Evolutionary conservation across 64 coral and sea anemone species (phyloP).

Genomic region (Acropora tenuis): DNA sequence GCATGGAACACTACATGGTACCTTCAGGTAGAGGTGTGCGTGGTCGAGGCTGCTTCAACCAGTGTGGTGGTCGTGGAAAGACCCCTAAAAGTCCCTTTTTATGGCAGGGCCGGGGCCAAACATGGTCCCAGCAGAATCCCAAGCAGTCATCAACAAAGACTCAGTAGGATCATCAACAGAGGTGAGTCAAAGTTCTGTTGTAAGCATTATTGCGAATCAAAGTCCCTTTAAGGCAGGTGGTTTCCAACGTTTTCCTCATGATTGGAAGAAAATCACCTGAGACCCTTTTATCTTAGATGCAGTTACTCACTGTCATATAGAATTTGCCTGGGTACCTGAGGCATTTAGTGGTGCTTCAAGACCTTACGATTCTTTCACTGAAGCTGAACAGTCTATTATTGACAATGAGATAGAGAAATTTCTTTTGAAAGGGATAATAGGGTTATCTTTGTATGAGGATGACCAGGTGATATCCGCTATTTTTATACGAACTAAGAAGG

Average conservation of each 20-base stretch:
- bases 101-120: slow-evolving; percentile 51
- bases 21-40: not conserved
- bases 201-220: slow-evolving; percentile 42
- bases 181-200: slow-evolving; percentile 8
- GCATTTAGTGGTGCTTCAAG: slow-evolving; percentile 19
- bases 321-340: slow-evolving; percentile 52
- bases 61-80: too few species aligned
- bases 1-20: slow-evolving; percentile 48
- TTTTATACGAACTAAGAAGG: too few species aligned
- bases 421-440: too few species aligned
- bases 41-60: too few species aligned
- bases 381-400: too few species aligned
- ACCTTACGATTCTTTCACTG: not conserved
- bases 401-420: too few species aligned
- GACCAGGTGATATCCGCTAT: too few species aligned
- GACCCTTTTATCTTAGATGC: too few species aligned
- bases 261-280: slow-evolving; percentile 61
- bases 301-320: slow-evolving; percentile 59
- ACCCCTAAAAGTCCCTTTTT: slow-evolving; percentile 44
- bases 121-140: too few species aligned
- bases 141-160: too few species aligned
- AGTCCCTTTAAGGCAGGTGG: slow-evolving; percentile 26
- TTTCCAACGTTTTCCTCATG: slow-evolving; percentile 14
- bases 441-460: too few species aligned
- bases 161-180: too few species aligned